Evolutionary conservation across 2,797 vertebrate species (phyloP), one percentile per base, ranked within the genome.

Genomic region (Phoebastria nigripes): DNA sequence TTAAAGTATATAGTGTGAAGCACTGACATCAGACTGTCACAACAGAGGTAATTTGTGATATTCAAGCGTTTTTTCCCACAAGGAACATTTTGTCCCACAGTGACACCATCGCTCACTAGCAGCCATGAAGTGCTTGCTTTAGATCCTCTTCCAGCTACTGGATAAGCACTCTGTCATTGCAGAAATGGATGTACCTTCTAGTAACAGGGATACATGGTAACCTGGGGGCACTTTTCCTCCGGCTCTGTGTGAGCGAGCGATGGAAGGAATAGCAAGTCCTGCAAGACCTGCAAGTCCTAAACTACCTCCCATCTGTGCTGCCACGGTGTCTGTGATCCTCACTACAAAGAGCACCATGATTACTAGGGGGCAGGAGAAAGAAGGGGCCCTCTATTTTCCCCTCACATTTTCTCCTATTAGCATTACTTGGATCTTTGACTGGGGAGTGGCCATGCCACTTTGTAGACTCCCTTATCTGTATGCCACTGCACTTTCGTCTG

Each of bases 41-140:
- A 94, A 79, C 67, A 94, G 71, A 93, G 82, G 55, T 67, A 49
- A 58, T 89, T 82, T 93, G 69, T 91, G 82, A 87, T 95, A 83
- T 49, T 37, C 41, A 65, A 63, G 69, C 2, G 1, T 8, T 78
- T 76, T 86, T 82, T 39, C 65, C 65, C 63, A 46, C 11, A 37
- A 54, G 76, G 37, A 74, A 22, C 76, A 44, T 88, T 95, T 89
- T 82, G 42, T 96, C 70, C 39, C 41, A 42, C 5, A 7, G 20
- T 72, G n/a, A 59, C 7, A 8, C 33, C 54, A 62, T 93, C 78
- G 73, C 37, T 89, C 62, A n/a, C 28, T 76, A 58, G 77, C 74
- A 83, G 33, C 39, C 61, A 35, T 87, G 46, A 69, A 91, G 35
- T 47, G 11, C 22, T 41, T 83, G 47, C 24, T 82, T 86, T 90